Evolutionary conservation across 2,113 vertebrate genomes (phyloP), one percentile per base, ranked within the genome.

Genomic region (Sinocyclocheilus anophthalmus): DNA sequence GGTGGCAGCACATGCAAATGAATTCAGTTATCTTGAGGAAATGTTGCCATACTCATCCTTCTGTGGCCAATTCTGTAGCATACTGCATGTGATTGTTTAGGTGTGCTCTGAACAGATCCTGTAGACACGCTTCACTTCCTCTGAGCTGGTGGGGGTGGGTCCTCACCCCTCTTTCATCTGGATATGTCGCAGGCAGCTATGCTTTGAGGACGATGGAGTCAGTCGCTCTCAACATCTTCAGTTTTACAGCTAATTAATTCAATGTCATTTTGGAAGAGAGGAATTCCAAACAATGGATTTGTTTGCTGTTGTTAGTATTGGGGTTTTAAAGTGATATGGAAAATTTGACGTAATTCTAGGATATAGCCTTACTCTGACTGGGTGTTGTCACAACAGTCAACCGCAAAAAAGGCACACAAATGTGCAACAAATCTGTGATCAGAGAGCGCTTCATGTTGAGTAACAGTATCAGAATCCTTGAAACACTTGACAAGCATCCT

Each of bases 91-190:
- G 81, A 86, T 77, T 86, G 81, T 84, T 81, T 76, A 86, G 39
- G 61, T 69, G 80, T 88, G 82, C 72, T 87, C 72, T 18, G 73
- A 88, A 81, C 81, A 85, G 91, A 86, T 86, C 81, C 81, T 53
- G 37, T 72, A 61, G 84, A 87, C 87, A 88, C 24, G 39, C 75
- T 79, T 85, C 72, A 84, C 89, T 90, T 86, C 88, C 89, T 86
- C 69, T 77, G 59, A 81, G 82, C 55, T 16, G 37, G 37, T 70
- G 89, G 37, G 75, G 78, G 72, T 39, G 26, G 70, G 61, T 39
- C 69, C 22, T 65, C 73, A 67, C 81, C 67, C 37, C 50, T 84
- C 30, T 76, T 76, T 86, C 77, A 86, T 85, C 37, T 87, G 75
- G 55, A 67, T 45, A 30, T 73, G 7, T 42, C 76, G 65, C 63